Evolutionary conservation across 2,113 vertebrate genomes (phyloP), one percentile per base, ranked within the genome.

Genomic region (Heloderma charlesbogerti): DNA sequence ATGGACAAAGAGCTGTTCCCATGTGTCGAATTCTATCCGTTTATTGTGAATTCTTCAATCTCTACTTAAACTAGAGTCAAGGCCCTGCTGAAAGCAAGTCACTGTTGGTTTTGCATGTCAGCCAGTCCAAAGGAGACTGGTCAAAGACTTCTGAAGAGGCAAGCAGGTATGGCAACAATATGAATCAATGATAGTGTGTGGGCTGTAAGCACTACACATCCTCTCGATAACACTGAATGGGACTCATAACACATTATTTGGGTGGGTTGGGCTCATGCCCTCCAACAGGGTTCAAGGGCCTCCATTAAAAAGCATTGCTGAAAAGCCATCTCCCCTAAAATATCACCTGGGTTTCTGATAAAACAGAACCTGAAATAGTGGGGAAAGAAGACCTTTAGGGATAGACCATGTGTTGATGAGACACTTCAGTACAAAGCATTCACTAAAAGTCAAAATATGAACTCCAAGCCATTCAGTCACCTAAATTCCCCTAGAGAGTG

Each of bases 371-470:
- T 74, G 37, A 89, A 25, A 74, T 69, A 75, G 9, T 15, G 8
- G 27, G 34, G 72, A 63, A 22, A 29, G 54, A 84, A 48, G 27
- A 13, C 22, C n/a, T 69, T 51, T 79, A n/a, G 48, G 29, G 51
- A 43, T 40, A 43, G 77, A 66, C 4, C 6, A 4, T 43, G 34
- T 48, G 75, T 89, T 29, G 20, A 71, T 79, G 72, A 43, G 79
- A 87, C 54, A 90, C 94, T 94, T 94, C 57, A 84, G 69, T 92
- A 89, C n/a, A 69, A 89, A 94, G 34, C 79, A n/a, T 45, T 75
- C 78, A 79, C 57, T 93, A 77, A 91, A 92, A 71, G 27, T n/a
- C 84, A 90, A 48, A 89, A 54, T 87, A 87, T 92, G 66, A 90
- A 10, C 45, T 78, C n/a, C 60, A 78, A 95, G 92, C 88, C 88